Conservation (phyloP, 2,888 invertebrate species). For the Cactoblastis cactorum region DNA sequence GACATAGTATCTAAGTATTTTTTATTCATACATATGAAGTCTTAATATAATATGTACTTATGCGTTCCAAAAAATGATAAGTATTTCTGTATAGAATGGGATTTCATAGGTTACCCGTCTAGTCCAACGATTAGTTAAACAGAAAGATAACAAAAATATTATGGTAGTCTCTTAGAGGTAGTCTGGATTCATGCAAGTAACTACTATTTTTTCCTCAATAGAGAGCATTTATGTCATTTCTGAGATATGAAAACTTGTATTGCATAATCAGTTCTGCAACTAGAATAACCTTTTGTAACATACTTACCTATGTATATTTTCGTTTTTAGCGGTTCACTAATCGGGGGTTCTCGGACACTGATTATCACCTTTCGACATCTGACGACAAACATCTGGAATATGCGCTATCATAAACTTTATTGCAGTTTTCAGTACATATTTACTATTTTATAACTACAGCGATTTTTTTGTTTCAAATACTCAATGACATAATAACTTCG, state of each 20-base stretch:
- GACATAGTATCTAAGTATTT: too few relatives aligned
- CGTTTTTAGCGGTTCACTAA: constrained; percentile 68
- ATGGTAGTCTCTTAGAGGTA: constrained; percentile 16
- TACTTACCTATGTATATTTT: constrained; percentile 73
- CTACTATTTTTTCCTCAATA: neutral
- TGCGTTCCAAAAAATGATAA: too few relatives aligned
- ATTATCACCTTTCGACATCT: constrained; percentile 53
- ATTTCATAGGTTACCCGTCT: neutral
- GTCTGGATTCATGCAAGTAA: neutral
- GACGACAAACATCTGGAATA: constrained; percentile 15
- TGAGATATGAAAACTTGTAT: constrained; percentile 15
- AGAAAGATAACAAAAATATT: too few relatives aligned
- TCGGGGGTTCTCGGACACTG: constrained; percentile 39
- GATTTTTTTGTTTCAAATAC: too few relatives aligned
- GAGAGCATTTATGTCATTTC: constrained; percentile 12
- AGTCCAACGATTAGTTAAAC: constrained; percentile 40
- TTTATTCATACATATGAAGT: too few relatives aligned
- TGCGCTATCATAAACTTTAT: neutral
- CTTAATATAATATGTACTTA: too few relatives aligned
- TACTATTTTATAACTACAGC: neutral
- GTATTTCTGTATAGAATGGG: too few relatives aligned
- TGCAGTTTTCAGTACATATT: neutral
- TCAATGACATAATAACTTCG: too few relatives aligned
- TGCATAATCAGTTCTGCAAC: constrained; percentile 39
- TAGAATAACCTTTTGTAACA: constrained; percentile 39